Base-by-base conservation (phyloP, 2,888 invertebrate genomes). In the Philonicus albiceps region DNA sequence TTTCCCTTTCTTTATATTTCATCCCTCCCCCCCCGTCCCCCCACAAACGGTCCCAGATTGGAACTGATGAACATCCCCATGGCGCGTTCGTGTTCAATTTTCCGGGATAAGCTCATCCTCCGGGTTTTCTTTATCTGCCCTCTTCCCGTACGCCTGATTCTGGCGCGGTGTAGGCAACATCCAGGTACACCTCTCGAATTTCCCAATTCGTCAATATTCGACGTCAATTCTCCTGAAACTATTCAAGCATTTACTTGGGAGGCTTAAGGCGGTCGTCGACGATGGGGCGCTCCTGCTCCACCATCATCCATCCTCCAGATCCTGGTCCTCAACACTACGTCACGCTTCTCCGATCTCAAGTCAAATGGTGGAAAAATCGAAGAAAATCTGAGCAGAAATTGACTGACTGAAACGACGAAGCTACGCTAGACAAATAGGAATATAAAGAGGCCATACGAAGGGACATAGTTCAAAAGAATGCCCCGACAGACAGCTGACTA, bases 171-270 rank as follows among this genome's bases (percentile, higher is more conserved):
- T 64, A 64, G 55, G 19, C 64, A 83, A 37, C 22, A 83, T 72
- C 27, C 64, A 83, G 72, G 83, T 37, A 83, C 40, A 43, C 49
- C 49, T 27, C 37, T 49, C 43, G 16, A 49, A 74, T 27, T 74
- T 31, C 43, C 85, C 85, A 85, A 85, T 85, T 85, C 85, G 85
- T 85, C 85, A 85, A 85, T 85, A 73, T 85, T 85, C 72, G 40
- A 85, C 34, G 49, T 34, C 83, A 83, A 73, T 73, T 43, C 22
- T 72, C 40, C 43, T 43, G 19, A 40, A 85, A 85, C 85, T 85
- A 73, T 85, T 85, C 43, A 85, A 85, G 73, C 74, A 74, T 85
- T 72, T 73, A 31, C 73, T n/a, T 30, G 27, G 27, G 64, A 30
- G 37, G 64, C 64, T 83, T 83, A 83, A 83, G 83, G 64, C 22